phyloP scores from a whole-genome alignment of 2,888 invertebrate genomes.

The Ariolimax columbianus region DNA sequence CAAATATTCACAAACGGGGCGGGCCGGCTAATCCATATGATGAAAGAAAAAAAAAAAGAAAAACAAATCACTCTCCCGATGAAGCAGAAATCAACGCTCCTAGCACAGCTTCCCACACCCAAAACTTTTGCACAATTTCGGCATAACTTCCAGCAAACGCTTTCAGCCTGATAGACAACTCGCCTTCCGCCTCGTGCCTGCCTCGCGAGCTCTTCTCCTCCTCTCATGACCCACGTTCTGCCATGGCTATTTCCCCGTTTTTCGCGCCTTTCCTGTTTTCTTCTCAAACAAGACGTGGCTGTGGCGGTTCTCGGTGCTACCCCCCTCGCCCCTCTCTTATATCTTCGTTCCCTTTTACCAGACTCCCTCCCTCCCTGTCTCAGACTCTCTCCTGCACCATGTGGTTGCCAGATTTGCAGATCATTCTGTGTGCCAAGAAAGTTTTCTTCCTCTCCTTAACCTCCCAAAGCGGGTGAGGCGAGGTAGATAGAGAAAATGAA shows the following conservation, averaged over 20 bases:
- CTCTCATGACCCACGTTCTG: not conserved
- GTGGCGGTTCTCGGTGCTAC: not conserved
- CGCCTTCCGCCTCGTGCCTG: constrained; percentile 1
- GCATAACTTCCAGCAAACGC: constrained; percentile 11
- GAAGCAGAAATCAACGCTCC: constrained; percentile 3
- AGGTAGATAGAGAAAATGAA: not conserved
- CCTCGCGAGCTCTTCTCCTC: not conserved
- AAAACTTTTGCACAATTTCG: constrained; percentile 18
- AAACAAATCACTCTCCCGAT: not conserved
- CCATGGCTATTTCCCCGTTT: not conserved
- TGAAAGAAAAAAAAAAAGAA: not conserved
- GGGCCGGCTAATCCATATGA: not conserved
- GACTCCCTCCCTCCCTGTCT: not conserved
- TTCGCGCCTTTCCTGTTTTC: constrained; percentile 8
- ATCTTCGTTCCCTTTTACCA: not conserved
- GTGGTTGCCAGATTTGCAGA: constrained; percentile 28
- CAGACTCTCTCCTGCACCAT: not conserved
- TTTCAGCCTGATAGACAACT: constrained; percentile 25
- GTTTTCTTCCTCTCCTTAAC: too few species aligned
- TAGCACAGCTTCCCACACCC: not conserved
- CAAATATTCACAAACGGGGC: not conserved
- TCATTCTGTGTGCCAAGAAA: constrained; percentile 21
- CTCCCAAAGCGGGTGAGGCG: not conserved
- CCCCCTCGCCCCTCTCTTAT: not conserved
- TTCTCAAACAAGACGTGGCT: not conserved